Conservation (phyloP, 2,888 invertebrate genomes). For the Synergus laeviventris region DNA sequence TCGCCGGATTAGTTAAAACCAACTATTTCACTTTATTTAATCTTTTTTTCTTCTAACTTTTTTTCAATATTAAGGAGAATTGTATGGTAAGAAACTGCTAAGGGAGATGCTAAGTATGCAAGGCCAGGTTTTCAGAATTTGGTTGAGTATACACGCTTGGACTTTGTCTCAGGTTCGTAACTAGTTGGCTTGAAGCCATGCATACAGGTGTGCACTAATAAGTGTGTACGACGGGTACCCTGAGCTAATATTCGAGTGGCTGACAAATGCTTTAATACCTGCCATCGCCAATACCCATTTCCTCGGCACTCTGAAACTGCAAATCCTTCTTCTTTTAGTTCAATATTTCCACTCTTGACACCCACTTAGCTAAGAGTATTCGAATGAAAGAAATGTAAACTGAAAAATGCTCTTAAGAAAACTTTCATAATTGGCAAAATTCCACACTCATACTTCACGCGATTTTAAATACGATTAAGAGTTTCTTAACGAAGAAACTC, state of each 20-base stretch:
- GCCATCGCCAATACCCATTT: constrained; percentile 67
- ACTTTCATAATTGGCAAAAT: constrained; percentile 46
- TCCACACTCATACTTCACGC: constrained; percentile 15
- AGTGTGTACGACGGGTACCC: constrained; percentile 55
- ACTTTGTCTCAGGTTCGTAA: constrained; percentile 67
- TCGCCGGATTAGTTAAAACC: too few relatives aligned
- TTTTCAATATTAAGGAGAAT: background rate
- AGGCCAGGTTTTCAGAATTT: constrained; percentile 50
- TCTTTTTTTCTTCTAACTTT: background rate
- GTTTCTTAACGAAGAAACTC: background rate
- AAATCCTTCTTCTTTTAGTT: constrained; percentile 37
- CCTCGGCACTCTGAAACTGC: constrained; percentile 41
- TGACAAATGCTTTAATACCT: constrained; percentile 74
- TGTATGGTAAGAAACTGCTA: constrained; percentile 41
- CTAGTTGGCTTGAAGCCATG: constrained; percentile 73
- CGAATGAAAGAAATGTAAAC: constrained; percentile 41
- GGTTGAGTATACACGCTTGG: constrained; percentile 59
- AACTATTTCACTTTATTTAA: too few relatives aligned
- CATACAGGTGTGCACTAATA: constrained; percentile 69
- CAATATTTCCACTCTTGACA: constrained; percentile 41
- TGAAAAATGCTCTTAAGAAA: constrained; percentile 37
- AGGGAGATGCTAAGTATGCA: constrained; percentile 57
- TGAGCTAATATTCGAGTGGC: constrained; percentile 66
- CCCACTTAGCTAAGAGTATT: constrained; percentile 42
- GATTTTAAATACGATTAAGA: background rate